phyloP scores from a whole-genome alignment of 2,797 vertebrate genomes.

The Enteromius radiatus region DNA sequence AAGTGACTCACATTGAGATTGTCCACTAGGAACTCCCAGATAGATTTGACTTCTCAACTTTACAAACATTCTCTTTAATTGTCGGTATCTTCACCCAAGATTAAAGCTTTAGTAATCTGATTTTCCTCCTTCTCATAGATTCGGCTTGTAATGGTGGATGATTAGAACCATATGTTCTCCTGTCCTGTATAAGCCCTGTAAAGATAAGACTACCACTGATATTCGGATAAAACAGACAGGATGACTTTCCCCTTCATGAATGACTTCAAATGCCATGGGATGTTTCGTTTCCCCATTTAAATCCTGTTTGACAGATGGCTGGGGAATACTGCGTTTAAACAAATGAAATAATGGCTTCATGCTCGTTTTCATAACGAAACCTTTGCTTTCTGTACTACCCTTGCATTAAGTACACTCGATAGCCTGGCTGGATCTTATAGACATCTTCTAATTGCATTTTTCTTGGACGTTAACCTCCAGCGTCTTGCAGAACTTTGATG shows the following conservation, averaged over 20 bases:
- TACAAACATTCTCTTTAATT: constrained; percentile 39
- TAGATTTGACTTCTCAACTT: constrained; percentile 14
- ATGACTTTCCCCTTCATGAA: constrained; percentile 22
- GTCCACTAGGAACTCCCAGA: constrained; percentile 8
- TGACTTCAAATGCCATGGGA: constrained; percentile 12
- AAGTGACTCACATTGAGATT: background rate
- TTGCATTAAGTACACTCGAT: constrained; percentile 17
- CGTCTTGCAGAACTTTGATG: constrained; percentile 46
- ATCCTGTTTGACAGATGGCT: constrained; percentile 17
- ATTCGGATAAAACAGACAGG: constrained; percentile 22
- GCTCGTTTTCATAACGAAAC: constrained; percentile 7
- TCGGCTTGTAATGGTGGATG: constrained; percentile 43
- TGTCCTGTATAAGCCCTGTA: constrained; percentile 32
- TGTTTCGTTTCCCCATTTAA: constrained; percentile 27
- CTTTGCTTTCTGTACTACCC: constrained; percentile 5
- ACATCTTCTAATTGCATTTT: constrained; percentile 43
- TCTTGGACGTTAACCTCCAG: constrained; percentile 43
- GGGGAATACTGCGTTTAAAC: constrained; percentile 15
- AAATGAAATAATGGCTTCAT: constrained; percentile 23
- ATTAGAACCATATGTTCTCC: constrained; percentile 59
- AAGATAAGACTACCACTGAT: constrained; percentile 48
- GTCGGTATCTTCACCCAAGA: constrained; percentile 36
- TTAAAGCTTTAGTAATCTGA: constrained; percentile 52
- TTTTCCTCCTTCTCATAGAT: constrained; percentile 48
- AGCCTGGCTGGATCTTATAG: constrained; percentile 45